phyloP scores from a whole-genome alignment of 2,113 vertebrate genomes.

The Campylomormyrus tamandua region DNA sequence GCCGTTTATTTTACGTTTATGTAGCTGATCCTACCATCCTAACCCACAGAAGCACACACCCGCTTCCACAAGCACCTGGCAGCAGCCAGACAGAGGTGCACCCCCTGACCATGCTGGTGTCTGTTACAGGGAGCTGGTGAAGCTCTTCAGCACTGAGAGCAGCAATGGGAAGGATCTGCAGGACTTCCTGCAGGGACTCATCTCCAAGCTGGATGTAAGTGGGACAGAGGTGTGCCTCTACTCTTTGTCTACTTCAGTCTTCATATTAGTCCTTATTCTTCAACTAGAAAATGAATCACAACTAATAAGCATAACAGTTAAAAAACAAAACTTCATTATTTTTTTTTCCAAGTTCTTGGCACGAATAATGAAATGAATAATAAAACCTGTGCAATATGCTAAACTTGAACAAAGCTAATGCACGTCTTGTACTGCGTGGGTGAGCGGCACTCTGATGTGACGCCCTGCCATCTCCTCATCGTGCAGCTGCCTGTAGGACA shows the following conservation, averaged over 20 bases:
- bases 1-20: not conserved
- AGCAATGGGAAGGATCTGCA: slow-evolving; percentile 54
- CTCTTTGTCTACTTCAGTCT: not conserved
- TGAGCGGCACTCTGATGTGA: not conserved
- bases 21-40: not conserved
- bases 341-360: not conserved
- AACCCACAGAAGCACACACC: not conserved
- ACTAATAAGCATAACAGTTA: not conserved
- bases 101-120: not conserved
- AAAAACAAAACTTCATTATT: not conserved
- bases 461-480: not conserved
- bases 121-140: slow-evolving; percentile 63
- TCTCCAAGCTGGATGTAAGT: slow-evolving; percentile 50
- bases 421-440: not conserved
- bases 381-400: not conserved
- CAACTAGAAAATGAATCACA: not conserved
- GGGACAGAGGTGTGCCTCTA: not conserved
- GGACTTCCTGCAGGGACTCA: slow-evolving; percentile 49
- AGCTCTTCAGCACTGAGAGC: slow-evolving; percentile 57
- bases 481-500: not conserved
- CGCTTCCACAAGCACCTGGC: not conserved
- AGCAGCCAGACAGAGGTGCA: not conserved
- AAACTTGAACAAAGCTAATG: not conserved
- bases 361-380: not conserved
- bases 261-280: not conserved